Evolutionary conservation across 2,888 invertebrate genomes (phyloP).

Genomic region (Volucella bombylans): DNA sequence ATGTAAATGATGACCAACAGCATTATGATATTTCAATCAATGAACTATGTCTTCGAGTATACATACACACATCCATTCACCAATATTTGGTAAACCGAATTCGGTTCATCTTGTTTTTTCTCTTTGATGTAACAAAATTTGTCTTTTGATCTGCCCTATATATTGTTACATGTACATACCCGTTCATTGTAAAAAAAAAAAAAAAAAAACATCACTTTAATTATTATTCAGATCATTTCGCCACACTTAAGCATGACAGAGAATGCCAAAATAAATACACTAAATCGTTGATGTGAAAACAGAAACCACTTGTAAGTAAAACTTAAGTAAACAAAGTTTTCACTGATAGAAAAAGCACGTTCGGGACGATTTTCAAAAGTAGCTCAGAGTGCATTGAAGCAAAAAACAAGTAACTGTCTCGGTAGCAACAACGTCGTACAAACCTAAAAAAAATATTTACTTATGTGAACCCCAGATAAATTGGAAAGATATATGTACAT

Average conservation of each 20-base stretch:
- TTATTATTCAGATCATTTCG: conserved; percentile 5
- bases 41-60: no score
- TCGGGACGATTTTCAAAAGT: conserved; percentile 15
- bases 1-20: no score
- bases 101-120: no score
- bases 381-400: conserved; percentile 8
- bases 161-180: no score
- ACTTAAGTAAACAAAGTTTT: conserved; percentile 31
- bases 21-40: no score
- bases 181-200: no score
- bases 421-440: conserved; percentile 32
- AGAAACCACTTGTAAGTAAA: background rate
- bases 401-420: conserved; percentile 22
- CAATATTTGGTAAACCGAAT: no score
- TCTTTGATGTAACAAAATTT: no score
- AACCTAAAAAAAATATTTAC: conserved; percentile 39
- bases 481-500: conserved; percentile 30
- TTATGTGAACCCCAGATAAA: conserved; percentile 38
- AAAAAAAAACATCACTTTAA: background rate
- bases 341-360: conserved; percentile 19
- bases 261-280: conserved; percentile 16
- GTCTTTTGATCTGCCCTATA: no score
- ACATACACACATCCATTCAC: no score
- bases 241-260: conserved; percentile 14
- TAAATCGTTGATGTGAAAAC: conserved; percentile 18